phyloP scores from a whole-genome alignment of 1,140 invertebrate genomes.

The Trachymyrmex septentrionalis region DNA sequence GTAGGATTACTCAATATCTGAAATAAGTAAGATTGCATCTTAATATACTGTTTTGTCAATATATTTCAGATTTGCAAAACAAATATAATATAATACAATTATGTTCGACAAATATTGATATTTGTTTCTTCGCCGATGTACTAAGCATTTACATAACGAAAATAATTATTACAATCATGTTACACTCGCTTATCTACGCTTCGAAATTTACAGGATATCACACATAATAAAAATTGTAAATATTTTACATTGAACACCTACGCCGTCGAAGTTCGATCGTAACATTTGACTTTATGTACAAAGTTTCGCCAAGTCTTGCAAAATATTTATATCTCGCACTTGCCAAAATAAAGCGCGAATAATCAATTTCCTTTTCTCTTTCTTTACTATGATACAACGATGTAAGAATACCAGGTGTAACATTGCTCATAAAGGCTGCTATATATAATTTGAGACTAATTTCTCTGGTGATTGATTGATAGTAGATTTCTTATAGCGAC shows the following conservation, averaged over 20 bases:
- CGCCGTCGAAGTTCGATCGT: background rate
- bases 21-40: constrained; percentile 59
- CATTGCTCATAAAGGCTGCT: too few relatives aligned
- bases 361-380: background rate
- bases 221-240: constrained; percentile 79
- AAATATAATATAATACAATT: constrained; percentile 83
- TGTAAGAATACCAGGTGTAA: too few relatives aligned
- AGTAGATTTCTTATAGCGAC: too few relatives aligned
- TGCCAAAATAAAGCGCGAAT: constrained; percentile 33
- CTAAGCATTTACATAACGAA: constrained; percentile 82
- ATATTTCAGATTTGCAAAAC: constrained; percentile 83
- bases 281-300: constrained; percentile 50
- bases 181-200: constrained; percentile 56
- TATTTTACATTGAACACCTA: constrained; percentile 79
- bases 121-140: constrained; percentile 56
- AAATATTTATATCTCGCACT: constrained; percentile 10
- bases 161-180: constrained; percentile 75
- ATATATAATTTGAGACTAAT: too few relatives aligned
- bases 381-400: background rate
- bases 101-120: constrained; percentile 64
- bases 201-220: constrained; percentile 84
- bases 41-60: constrained; percentile 79
- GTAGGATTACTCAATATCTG: background rate
- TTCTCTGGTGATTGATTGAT: too few relatives aligned
- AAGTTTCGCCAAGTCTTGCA: background rate